Percentiles rank a stretch among this genome's conserved stretches.
These are phyloP conservation scores for Eucriotettix oculatus DNA, from an alignment of 2,888 invertebrate genomes.

Conservation along the genomic window DNA sequence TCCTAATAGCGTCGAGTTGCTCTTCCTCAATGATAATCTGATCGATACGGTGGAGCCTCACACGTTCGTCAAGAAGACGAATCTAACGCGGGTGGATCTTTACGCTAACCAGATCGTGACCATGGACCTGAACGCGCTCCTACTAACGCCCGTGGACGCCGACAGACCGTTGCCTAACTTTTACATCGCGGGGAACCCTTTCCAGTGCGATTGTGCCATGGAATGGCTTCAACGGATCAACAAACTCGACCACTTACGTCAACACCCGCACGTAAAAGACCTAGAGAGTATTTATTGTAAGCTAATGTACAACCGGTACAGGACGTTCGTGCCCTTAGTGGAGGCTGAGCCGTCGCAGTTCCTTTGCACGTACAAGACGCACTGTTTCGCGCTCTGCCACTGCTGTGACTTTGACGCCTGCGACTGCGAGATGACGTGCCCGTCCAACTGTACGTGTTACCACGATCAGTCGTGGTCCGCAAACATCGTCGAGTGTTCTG, in stretches of 20 bases:
- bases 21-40: conserved; percentile 79
- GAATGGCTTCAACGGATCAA: conserved; percentile 90
- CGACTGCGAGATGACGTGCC: conserved; percentile 95
- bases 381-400: conserved; percentile 86
- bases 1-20: conserved; percentile 67
- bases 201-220: conserved; percentile 88
- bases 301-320: conserved; percentile 67
- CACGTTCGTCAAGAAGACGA: conserved; percentile 75
- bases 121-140: conserved; percentile 76
- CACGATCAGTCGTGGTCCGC: conserved; percentile 88
- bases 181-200: conserved; percentile 86
- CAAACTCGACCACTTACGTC: conserved; percentile 61
- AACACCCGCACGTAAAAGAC: conserved; percentile 83
- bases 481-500: conserved; percentile 83
- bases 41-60: conserved; percentile 74
- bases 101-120: conserved; percentile 83
- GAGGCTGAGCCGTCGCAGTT: conserved; percentile 81
- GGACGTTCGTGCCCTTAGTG: conserved; percentile 67
- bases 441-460: conserved; percentile 84
- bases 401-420: conserved; percentile 95
- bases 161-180: conserved; percentile 69
- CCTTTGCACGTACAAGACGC: conserved; percentile 79
- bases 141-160: conserved; percentile 62
- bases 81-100: conserved; percentile 78
- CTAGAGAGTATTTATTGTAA: conserved; percentile 79